Evolutionary conservation across 2,797 vertebrate species (phyloP), one percentile per base, ranked within the genome.

Genomic region (Rhodeus uyekii): DNA sequence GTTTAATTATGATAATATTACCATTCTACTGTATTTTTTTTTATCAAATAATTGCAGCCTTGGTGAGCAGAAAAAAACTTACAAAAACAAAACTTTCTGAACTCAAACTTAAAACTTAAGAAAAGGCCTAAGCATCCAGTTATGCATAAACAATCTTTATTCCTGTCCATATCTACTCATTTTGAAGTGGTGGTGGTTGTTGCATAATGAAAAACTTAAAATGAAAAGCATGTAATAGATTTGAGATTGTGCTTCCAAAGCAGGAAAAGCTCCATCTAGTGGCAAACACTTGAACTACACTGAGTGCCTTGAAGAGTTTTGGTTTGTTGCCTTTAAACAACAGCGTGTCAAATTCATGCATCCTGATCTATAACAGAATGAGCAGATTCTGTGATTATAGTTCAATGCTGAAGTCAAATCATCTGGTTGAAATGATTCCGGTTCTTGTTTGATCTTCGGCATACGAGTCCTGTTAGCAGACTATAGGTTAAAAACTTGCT

Each of bases 371-470:
- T n/a, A n/a, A n/a, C n/a, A n/a, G n/a, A n/a, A n/a, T n/a, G n/a
- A n/a, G n/a, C n/a, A n/a, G n/a, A n/a, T n/a, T n/a, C n/a, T n/a
- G n/a, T n/a, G n/a, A n/a, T n/a, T n/a, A n/a, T n/a, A n/a, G n/a
- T n/a, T n/a, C n/a, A n/a, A n/a, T n/a, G n/a, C n/a, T n/a, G n/a
- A n/a, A n/a, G n/a, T n/a, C n/a, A n/a, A n/a, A n/a, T n/a, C n/a
- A n/a, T n/a, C n/a, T n/a, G n/a, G n/a, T n/a, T n/a, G n/a, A n/a
- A n/a, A n/a, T n/a, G n/a, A n/a, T n/a, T n/a, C n/a, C n/a, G n/a
- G n/a, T n/a, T n/a, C n/a, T n/a, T n/a, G n/a, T 76, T 58, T 76
- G 63, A 82, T 76, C 46, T 44, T 32, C 9, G 7, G 65, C 16
- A 44, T 1, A 42, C 22, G 16, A 6, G 12, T 36, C 8, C 27